Percentiles rank a stretch among this genome's conserved stretches.
phyloP scores from a whole-genome alignment of 2,113 vertebrate genomes.

The Neoarius graeffei region DNA sequence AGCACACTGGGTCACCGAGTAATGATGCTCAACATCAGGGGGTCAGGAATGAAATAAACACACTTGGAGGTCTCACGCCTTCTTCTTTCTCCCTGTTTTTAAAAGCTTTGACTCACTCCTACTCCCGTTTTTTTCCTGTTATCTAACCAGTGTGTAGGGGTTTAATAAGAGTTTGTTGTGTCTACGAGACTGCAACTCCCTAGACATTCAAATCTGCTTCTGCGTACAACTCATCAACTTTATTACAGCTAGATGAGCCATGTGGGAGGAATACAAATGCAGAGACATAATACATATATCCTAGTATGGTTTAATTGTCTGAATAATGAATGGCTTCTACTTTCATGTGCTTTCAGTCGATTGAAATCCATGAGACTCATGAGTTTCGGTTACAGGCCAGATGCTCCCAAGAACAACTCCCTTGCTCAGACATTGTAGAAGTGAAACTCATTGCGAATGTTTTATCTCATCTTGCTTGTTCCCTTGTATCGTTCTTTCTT shows the following conservation, averaged over 20 bases:
- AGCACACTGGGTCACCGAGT: neutral
- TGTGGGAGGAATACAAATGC: neutral
- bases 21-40: conserved; percentile 4
- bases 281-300: neutral
- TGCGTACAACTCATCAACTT: neutral
- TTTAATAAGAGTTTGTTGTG: conserved; percentile 1
- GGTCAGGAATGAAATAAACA: conserved; percentile 37
- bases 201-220: neutral
- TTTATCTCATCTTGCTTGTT: neutral
- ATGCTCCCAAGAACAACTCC: conserved; percentile 1
- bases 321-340: neutral
- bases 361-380: neutral
- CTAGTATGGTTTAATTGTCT: neutral
- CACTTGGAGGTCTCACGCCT: neutral
- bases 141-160: conserved; percentile 2
- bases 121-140: conserved; percentile 1
- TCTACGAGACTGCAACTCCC: conserved; percentile 18
- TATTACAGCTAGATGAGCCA: neutral
- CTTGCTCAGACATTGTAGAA: neutral
- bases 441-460: neutral
- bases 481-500: neutral
- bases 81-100: neutral
- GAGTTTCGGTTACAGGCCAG: neutral
- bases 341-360: neutral
- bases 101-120: neutral